Conservation (phyloP, 1,140 invertebrate genomes). For the Orchestia grillus region DNA sequence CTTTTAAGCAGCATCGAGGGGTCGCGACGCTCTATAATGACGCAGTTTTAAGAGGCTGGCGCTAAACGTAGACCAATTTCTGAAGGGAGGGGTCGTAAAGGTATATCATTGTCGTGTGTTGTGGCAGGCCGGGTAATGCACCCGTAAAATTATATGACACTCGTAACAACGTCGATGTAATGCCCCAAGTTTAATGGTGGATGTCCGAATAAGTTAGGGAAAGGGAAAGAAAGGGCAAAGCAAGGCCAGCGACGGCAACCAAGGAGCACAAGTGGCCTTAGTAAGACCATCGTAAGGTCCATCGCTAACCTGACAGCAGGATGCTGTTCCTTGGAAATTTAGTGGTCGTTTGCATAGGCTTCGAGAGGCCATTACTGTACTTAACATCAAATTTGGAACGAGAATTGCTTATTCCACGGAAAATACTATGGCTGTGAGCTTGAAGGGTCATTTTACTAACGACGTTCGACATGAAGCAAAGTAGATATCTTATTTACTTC, state of each 20-base stretch:
- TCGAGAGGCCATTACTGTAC: slow-evolving; percentile 39
- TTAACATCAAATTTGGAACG: slow-evolving; percentile 47
- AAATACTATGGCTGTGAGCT: slow-evolving; percentile 9
- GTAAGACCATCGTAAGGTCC: slow-evolving; percentile 27
- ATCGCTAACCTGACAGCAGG: slow-evolving; percentile 42
- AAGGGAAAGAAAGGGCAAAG: not conserved
- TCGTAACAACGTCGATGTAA: slow-evolving; percentile 53
- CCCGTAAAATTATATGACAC: slow-evolving; percentile 48
- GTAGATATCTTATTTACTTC: not conserved
- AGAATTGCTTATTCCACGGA: slow-evolving; percentile 46
- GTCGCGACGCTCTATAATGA: not conserved
- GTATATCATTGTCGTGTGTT: slow-evolving; percentile 46
- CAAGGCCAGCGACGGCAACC: not conserved
- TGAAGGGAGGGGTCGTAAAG: slow-evolving; percentile 23
- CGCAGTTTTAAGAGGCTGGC: not conserved
- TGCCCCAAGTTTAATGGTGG: slow-evolving; percentile 42
- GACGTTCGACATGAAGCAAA: not conserved
- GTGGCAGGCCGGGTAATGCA: slow-evolving; percentile 27
- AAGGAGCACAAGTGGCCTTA: slow-evolving; percentile 23
- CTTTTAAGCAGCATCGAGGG: not conserved
- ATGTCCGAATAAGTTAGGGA: slow-evolving; percentile 13
- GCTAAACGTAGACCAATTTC: slow-evolving; percentile 32
- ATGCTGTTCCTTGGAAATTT: slow-evolving; percentile 49
- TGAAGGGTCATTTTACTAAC: slow-evolving; percentile 39
- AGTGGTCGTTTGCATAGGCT: slow-evolving; percentile 48